Conservation (phyloP, 2,113 vertebrate species). For the Amblyornis subalaris region DNA sequence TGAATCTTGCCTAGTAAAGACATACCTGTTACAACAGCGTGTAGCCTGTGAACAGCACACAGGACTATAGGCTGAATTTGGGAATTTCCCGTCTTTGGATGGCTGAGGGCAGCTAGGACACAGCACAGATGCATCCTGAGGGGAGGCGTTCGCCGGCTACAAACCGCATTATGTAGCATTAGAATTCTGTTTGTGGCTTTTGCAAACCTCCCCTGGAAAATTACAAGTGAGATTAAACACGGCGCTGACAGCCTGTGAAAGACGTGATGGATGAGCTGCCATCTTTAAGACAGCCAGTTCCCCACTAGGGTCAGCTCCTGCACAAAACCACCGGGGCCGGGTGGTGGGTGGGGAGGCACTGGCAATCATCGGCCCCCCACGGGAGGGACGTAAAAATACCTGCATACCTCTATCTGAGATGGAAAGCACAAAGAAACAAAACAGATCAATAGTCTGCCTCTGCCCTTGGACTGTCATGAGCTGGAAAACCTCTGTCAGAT, state of each 20-base stretch:
- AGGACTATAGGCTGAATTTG: background rate
- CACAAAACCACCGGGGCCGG: background rate
- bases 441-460: background rate
- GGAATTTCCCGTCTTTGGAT: background rate
- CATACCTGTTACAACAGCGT: background rate
- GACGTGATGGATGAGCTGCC: conserved; percentile 74
- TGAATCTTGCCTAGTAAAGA: background rate
- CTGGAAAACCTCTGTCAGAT: background rate
- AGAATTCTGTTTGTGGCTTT: conserved; percentile 76
- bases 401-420: background rate
- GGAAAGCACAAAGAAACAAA: background rate
- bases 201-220: conserved; percentile 71
- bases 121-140: background rate
- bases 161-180: conserved; percentile 57
- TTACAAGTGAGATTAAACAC: conserved; percentile 75
- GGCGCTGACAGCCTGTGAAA: conserved; percentile 50
- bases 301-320: conserved; percentile 62
- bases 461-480: background rate
- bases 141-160: conserved; percentile 31
- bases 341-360: background rate
- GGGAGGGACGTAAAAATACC: background rate
- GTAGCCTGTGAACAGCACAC: background rate
- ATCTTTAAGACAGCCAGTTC: conserved; percentile 62
- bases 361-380: background rate
- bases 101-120: background rate